phyloP scores from a whole-genome alignment of 2,797 vertebrate species.

The Ctenopoma kingsleyae region DNA sequence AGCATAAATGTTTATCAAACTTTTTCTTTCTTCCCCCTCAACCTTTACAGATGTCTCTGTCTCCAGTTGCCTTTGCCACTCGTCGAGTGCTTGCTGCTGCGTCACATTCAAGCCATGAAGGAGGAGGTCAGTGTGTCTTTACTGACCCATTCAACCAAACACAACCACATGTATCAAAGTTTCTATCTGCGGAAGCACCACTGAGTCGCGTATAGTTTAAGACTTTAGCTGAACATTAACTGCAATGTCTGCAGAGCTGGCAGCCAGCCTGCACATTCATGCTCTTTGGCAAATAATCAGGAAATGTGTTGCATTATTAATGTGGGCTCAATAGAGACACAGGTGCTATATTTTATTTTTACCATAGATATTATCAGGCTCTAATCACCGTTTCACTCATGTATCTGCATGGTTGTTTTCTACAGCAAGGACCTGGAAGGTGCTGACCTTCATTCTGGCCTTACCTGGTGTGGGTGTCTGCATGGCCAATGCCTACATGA shows the following conservation, averaged over 20 bases:
- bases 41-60: constrained; percentile 69
- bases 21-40: not conserved
- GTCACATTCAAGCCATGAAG: constrained; percentile 75
- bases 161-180: not conserved
- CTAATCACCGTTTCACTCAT: not conserved
- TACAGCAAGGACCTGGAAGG: constrained; percentile 88
- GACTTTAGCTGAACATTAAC: constrained; percentile 51
- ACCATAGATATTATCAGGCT: not conserved
- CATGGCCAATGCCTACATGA: constrained; percentile 87
- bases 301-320: not conserved
- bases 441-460: constrained; percentile 84
- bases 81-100: constrained; percentile 79
- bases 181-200: too few species aligned
- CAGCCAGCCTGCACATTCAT: constrained; percentile 18
- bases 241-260: constrained; percentile 28
- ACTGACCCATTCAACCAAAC: not conserved
- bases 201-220: not conserved
- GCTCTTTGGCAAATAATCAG: constrained; percentile 15
- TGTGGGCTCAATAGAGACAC: not conserved
- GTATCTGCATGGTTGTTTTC: constrained; percentile 11
- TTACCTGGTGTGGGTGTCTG: constrained; percentile 87
- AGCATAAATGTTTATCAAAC: not conserved
- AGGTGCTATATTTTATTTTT: not conserved
- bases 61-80: constrained; percentile 64
- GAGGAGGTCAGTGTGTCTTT: constrained; percentile 73